These are phyloP conservation scores for Mamestra brassicae DNA, from an alignment of 2,888 invertebrate species.

Conservation along the genomic window DNA sequence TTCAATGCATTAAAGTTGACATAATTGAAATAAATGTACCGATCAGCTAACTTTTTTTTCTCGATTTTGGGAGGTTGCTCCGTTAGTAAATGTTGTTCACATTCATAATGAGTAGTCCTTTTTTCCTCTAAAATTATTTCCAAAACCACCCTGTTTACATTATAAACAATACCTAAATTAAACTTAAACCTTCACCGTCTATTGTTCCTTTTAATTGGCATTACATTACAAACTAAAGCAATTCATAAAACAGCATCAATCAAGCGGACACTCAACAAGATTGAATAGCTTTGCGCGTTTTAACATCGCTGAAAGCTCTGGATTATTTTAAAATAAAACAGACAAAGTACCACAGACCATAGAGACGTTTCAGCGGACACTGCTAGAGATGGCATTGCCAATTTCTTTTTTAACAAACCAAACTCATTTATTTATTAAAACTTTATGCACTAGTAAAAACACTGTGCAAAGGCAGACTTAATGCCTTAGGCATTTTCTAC, in stretches of 20 bases:
- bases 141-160: neutral
- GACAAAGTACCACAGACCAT: neutral
- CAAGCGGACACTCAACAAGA: conserved; percentile 28
- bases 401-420: too few relatives aligned
- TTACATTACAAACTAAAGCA: conserved; percentile 31
- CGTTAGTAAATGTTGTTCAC: too few relatives aligned
- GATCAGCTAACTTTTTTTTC: too few relatives aligned
- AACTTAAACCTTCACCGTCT: conserved; percentile 3
- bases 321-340: conserved; percentile 45
- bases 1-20: too few relatives aligned
- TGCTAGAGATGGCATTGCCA: neutral
- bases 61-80: too few relatives aligned
- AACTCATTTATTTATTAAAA: too few relatives aligned
- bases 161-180: neutral
- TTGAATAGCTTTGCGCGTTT: conserved; percentile 32
- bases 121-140: too few relatives aligned
- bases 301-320: conserved; percentile 31
- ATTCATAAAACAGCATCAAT: conserved; percentile 41
- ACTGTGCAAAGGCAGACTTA: too few relatives aligned
- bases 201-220: conserved; percentile 28
- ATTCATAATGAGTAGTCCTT: too few relatives aligned
- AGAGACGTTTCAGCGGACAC: neutral
- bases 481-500: too few relatives aligned
- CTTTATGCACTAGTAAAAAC: too few relatives aligned
- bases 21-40: too few relatives aligned